Base-by-base conservation (phyloP, 1,140 invertebrate species). In the Protaetia brevitarsis region DNA sequence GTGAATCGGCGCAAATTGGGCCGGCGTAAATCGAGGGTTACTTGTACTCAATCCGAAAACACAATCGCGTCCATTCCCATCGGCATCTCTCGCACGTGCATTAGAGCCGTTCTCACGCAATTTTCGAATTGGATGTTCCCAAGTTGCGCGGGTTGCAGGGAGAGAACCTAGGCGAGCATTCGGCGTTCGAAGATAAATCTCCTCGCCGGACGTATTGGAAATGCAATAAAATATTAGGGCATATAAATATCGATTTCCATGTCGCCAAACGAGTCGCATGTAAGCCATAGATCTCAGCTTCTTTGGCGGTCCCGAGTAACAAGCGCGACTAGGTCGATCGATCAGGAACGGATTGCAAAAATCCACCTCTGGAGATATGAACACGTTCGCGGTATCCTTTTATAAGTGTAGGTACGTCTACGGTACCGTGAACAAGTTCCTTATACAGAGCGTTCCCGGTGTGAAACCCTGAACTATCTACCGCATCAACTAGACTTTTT, bases 161-260 rank as follows among this genome's bases (percentile, higher is more conserved):
- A n/a, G 31, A 34, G 31, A 34, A 34, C 8, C 41, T 51, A 51
- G 19, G 19, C 16, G 41, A 51, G 41, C 41, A 51, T 51, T 51
- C 41, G 41, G 41, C 26, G 19, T 51, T 8, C n/a, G n/a, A 23
- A 10, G 5, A 51, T 51, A 51, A 51, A 51, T 51, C 41, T 51
- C 41, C 41, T n/a, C 7, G n/a, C 26, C 26, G 16, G 41, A 51
- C 41, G 41, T 51, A 51, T 51, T 51, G 41, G 41, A 51, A 51
- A 51, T 16, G 41, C 41, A 51, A 51, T 6, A 51, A 51, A 51
- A 51, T 51, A 51, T 51, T 51, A 23, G 41, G 41, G n/a, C 41
- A 51, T 51, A 51, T 51, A 51, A 51, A 51, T 51, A 51, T 51
- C 41, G 41, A 51, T 51, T 51, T 51, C 41, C 41, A 51, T 51